Evolutionary conservation across 2,113 vertebrate species (phyloP).

Genomic region (Pseudopipra pipra): DNA sequence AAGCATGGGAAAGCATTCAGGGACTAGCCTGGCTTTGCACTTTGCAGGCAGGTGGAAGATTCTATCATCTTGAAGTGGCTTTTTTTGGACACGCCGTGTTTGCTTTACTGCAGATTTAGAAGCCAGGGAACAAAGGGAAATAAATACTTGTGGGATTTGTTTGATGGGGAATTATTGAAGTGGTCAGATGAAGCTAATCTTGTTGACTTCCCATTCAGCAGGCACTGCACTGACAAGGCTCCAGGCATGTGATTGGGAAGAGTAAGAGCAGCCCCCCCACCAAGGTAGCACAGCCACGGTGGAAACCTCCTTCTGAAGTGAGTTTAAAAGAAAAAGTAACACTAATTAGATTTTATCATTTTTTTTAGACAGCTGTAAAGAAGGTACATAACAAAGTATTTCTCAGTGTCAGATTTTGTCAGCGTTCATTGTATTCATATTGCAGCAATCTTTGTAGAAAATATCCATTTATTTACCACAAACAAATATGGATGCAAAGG

Average conservation of each 20-base stretch:
- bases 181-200: not conserved
- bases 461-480: not conserved
- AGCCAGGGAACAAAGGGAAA: not conserved
- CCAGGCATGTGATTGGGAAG: accelerated
- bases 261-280: not conserved
- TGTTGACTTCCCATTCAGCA: not conserved
- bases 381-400: not conserved
- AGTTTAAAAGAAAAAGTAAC: not conserved
- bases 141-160: not conserved
- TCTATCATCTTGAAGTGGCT: not conserved
- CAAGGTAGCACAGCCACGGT: accelerated
- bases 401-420: not conserved
- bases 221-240: not conserved
- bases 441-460: not conserved
- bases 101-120: not conserved
- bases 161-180: not conserved
- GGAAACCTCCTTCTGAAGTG: not conserved
- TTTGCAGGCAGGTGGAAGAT: not conserved
- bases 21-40: not conserved
- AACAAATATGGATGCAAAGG: not conserved
- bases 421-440: not conserved
- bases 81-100: accelerated
- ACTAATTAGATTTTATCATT: not conserved
- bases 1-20: accelerated
- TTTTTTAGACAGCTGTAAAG: not conserved